Conservation (phyloP, 2,113 vertebrate species). For the Anhinga anhinga region DNA sequence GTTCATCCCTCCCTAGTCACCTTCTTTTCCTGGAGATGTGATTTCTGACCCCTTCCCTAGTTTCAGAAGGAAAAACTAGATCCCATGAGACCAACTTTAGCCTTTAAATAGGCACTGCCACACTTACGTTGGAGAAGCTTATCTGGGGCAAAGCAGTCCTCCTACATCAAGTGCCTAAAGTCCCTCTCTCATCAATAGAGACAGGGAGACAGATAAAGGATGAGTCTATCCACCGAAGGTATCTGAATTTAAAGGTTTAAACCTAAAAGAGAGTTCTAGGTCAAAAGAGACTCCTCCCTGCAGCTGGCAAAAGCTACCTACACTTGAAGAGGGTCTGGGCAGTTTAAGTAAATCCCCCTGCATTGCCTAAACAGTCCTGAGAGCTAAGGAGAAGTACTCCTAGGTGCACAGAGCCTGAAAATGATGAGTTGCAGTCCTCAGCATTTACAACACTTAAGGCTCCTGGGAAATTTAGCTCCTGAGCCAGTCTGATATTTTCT, state of each 20-base stretch:
- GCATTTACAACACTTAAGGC: neutral
- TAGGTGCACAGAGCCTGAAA: neutral
- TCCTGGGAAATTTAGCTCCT: conserved; percentile 18
- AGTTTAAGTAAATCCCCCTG: neutral
- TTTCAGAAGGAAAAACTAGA: neutral
- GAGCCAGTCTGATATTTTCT: neutral
- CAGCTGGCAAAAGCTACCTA: neutral
- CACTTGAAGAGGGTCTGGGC: neutral
- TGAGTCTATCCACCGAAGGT: neutral
- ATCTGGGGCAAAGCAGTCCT: neutral
- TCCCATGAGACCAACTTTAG: neutral
- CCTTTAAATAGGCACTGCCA: neutral
- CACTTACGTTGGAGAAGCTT: neutral
- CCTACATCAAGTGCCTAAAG: neutral
- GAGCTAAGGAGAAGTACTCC: neutral
- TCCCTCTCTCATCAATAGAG: neutral
- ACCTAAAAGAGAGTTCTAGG: neutral
- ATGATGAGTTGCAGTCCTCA: neutral
- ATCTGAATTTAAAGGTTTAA: neutral
- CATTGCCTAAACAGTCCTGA: neutral
- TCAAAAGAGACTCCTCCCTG: neutral
- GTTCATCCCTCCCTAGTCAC: neutral
- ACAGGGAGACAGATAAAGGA: neutral
- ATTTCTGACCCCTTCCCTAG: neutral
- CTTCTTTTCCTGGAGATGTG: neutral